These are phyloP conservation scores for Aphyosemion australe DNA, from an alignment of 2,113 vertebrate species.

Conservation along the genomic window DNA sequence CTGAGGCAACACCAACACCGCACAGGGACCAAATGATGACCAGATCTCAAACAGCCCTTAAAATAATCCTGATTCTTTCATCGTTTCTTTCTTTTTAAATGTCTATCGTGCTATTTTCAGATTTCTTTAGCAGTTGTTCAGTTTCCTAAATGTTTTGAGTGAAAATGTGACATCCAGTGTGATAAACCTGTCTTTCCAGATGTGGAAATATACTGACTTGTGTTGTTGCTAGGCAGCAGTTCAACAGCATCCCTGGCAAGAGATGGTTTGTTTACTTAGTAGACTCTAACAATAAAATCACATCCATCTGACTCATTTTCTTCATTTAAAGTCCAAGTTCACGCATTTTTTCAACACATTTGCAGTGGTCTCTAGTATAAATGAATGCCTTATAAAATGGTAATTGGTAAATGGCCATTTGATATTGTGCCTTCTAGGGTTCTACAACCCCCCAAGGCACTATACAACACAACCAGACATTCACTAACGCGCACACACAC, in stretches of 20 bases:
- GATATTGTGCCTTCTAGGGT: too few relatives aligned
- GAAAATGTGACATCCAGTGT: background rate
- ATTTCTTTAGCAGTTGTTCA: background rate
- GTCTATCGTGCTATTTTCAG: background rate
- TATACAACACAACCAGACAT: too few relatives aligned
- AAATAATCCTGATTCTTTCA: background rate
- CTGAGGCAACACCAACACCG: background rate
- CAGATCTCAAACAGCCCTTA: background rate
- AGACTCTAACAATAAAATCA: background rate
- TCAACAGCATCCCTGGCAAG: background rate
- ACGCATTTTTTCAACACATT: too few relatives aligned
- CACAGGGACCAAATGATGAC: background rate
- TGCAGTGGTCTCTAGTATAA: too few relatives aligned
- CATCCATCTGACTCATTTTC: background rate
- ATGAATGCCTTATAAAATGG: too few relatives aligned
- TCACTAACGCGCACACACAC: too few relatives aligned
- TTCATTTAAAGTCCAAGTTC: too few relatives aligned
- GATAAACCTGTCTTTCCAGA: constrained; percentile 13
- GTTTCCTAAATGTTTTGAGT: background rate
- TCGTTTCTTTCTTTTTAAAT: background rate
- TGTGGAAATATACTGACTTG: constrained; percentile 21
- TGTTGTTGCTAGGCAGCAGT: constrained; percentile 31
- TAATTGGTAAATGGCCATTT: too few relatives aligned
- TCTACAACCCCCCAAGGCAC: too few relatives aligned
- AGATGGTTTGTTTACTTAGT: constrained; percentile 3